Conservation (phyloP, 1,140 invertebrate genomes). For the Pollicipes pollicipes region DNA sequence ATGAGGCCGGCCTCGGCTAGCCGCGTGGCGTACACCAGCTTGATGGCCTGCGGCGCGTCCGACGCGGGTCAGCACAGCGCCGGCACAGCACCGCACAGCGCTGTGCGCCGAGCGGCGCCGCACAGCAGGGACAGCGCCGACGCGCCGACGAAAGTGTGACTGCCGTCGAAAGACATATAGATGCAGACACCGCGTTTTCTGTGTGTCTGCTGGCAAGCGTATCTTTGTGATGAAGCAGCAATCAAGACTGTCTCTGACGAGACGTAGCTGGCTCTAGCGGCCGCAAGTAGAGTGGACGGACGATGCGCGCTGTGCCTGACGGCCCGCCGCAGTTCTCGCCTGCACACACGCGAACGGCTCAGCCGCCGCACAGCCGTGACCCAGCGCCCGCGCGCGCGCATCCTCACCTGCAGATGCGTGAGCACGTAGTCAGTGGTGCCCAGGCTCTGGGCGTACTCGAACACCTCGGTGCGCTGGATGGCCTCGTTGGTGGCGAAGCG, state of each 20-base stretch:
- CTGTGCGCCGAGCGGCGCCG: no score
- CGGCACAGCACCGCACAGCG: no score
- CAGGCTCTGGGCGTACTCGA: conserved; percentile 74
- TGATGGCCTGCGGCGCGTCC: conserved; percentile 25
- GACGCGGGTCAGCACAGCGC: no score
- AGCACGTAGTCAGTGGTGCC: conserved; percentile 45
- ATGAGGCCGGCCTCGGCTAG: conserved; percentile 58
- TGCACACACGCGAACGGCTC: no score
- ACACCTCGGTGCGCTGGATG: conserved; percentile 83
- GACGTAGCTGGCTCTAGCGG: no score
- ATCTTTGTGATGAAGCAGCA: conserved; percentile 6
- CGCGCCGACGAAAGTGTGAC: conserved; percentile 12
- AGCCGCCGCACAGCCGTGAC: no score
- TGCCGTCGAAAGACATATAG: conserved; percentile 10
- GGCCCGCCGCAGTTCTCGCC: no score
- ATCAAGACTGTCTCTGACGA: no score
- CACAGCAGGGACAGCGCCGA: no score
- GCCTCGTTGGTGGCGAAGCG: conserved; percentile 57
- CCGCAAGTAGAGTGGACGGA: no score
- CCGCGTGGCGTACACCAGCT: conserved; percentile 42
- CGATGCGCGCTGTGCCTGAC: no score
- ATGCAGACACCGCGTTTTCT: conserved; percentile 7
- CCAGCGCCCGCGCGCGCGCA: no score
- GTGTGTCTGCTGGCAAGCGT: not conserved
- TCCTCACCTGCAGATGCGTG: conserved; percentile 7